A percentile compares a stretch with the other conserved stretches of the same genome.
Evolutionary conservation across 2,797 vertebrate species (phyloP).

Genomic region (Cercopithecus mitis): DNA sequence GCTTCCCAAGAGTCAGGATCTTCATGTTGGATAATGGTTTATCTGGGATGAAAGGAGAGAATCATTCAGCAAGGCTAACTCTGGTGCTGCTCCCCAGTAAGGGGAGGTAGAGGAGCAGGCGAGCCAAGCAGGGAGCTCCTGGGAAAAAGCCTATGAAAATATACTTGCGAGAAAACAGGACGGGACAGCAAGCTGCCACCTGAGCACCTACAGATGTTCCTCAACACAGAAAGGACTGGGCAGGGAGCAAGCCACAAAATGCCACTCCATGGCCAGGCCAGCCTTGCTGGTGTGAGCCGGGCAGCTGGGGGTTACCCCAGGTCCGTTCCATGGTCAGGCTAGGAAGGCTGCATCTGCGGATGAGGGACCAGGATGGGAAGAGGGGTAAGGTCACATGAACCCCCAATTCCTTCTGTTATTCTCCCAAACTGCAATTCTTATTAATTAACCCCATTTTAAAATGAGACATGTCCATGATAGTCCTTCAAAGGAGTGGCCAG

Average conservation of each 20-base stretch:
- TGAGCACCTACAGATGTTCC: neutral
- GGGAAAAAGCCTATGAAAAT: neutral
- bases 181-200: neutral
- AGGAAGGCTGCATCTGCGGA: neutral
- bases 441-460: neutral
- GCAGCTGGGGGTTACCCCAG: neutral
- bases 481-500: neutral
- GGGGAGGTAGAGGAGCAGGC: neutral
- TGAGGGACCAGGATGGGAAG: neutral
- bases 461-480: neutral
- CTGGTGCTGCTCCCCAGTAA: neutral
- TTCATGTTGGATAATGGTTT: conserved; percentile 95
- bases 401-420: neutral
- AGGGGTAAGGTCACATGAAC: accelerated
- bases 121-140: neutral
- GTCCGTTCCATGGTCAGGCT: accelerated
- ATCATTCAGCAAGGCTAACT: accelerated
- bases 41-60: conserved; percentile 82
- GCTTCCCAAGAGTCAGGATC: conserved; percentile 92
- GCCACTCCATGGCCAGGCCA: neutral
- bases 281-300: neutral
- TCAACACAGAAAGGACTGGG: accelerated
- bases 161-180: neutral
- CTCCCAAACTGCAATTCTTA: neutral
- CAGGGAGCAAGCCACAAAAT: accelerated